Conservation (phyloP, 1,140 invertebrate species). For the Drosophila funebris region DNA sequence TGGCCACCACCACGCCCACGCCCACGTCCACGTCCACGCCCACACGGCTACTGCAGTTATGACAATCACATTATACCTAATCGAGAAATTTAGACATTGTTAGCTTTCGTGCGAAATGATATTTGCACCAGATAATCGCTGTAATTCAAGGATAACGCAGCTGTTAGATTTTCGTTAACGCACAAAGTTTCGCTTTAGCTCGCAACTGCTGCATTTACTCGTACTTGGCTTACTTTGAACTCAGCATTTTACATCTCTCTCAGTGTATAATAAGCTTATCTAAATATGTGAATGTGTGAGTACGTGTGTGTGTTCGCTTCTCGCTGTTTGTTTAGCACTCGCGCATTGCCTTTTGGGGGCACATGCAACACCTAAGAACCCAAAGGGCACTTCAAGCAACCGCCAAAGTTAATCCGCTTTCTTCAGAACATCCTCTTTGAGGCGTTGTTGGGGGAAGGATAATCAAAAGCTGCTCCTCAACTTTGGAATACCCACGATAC, state of each 20-base stretch:
- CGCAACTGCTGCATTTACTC: conserved; percentile 31
- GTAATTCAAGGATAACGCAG: conserved; percentile 59
- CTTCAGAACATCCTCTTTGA: not conserved
- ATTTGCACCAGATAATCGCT: conserved; percentile 76
- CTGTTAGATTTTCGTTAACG: not conserved
- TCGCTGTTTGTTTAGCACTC: conserved; percentile 53
- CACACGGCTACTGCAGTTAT: not conserved
- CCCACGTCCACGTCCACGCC: not conserved
- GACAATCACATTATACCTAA: conserved; percentile 45
- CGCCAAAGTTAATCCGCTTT: conserved; percentile 4
- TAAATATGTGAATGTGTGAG: conserved; percentile 7
- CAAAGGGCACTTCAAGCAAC: conserved; percentile 10
- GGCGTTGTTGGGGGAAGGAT: not conserved
- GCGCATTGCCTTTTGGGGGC: conserved; percentile 43
- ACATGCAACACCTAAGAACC: conserved; percentile 60
- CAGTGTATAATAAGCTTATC: conserved; percentile 68
- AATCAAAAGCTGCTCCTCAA: not conserved
- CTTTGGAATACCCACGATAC: no score
- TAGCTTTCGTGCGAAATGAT: conserved; percentile 77
- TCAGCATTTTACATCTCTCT: conserved; percentile 48
- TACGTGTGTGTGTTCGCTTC: conserved; percentile 9
- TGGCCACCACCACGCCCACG: not conserved
- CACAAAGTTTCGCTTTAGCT: conserved; percentile 10
- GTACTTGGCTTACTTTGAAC: conserved; percentile 51
- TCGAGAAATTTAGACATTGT: conserved; percentile 72